These are phyloP conservation scores for Campoletis raptor DNA, from an alignment of 2,888 invertebrate species.

Conservation along the genomic window DNA sequence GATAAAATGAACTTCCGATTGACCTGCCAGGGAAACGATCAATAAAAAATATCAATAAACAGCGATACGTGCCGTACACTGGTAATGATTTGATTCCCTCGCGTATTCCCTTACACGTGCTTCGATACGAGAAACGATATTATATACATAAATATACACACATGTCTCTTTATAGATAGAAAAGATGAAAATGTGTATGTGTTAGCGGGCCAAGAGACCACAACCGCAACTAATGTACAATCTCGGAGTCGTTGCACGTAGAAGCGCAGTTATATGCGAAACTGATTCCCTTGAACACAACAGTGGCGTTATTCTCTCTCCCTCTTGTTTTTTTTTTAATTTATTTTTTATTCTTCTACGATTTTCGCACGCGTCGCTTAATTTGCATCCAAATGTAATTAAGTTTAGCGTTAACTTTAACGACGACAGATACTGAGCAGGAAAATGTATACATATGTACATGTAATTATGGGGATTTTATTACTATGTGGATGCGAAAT, in stretches of 20 bases:
- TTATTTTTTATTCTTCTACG: neutral
- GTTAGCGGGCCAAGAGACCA: conserved; percentile 46
- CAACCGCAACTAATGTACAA: conserved; percentile 49
- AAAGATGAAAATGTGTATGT: conserved; percentile 52
- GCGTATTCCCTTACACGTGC: conserved; percentile 39
- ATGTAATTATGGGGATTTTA: conserved; percentile 37
- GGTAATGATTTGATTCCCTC: conserved; percentile 30
- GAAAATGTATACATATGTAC: conserved; percentile 11
- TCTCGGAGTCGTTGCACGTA: conserved; percentile 45
- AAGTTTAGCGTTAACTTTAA: conserved; percentile 75
- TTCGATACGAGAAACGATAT: conserved; percentile 4
- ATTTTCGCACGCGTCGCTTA: conserved; percentile 62
- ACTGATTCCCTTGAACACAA: conserved; percentile 19
- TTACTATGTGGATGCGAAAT: conserved; percentile 30
- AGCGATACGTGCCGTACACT: neutral
- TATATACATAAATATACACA: neutral
- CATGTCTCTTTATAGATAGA: conserved; percentile 2
- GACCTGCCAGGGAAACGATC: neutral
- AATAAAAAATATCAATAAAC: conserved; percentile 18
- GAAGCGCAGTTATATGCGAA: conserved; percentile 66
- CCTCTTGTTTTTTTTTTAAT: conserved; percentile 23
- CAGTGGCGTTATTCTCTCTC: conserved; percentile 40
- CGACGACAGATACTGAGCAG: conserved; percentile 55
- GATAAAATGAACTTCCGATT: conserved; percentile 5
- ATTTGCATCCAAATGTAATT: conserved; percentile 81